These are phyloP conservation scores for Antheraea yamamai DNA, from an alignment of 2,888 invertebrate genomes.

Conservation along the genomic window DNA sequence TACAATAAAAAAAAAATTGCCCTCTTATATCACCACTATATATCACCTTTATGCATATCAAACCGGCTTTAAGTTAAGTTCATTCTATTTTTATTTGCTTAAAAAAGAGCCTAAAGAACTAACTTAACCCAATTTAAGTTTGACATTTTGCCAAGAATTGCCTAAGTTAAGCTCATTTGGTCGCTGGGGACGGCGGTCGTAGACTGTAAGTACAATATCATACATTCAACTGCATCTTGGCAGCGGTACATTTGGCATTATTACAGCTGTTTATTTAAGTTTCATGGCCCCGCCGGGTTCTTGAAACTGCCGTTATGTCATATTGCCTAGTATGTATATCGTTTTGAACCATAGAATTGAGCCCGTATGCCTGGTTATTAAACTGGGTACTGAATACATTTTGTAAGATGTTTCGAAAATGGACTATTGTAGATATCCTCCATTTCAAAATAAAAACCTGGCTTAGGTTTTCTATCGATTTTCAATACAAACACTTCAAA, in stretches of 20 bases:
- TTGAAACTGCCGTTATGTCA: constrained; percentile 4
- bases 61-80: no score
- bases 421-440: no score
- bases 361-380: neutral
- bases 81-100: no score
- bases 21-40: no score
- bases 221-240: constrained; percentile 1
- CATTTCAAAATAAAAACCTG: no score
- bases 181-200: neutral
- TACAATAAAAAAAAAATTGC: no score
- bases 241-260: constrained; percentile 9
- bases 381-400: neutral
- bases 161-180: neutral
- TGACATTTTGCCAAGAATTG: constrained; percentile 3
- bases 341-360: neutral
- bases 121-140: neutral
- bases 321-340: neutral
- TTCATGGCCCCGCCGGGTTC: neutral
- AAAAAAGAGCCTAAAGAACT: neutral
- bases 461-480: no score
- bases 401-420: no score
- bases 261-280: constrained; percentile 1
- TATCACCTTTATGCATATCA: no score
- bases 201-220: neutral
- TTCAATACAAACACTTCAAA: no score